These are phyloP conservation scores for Moxostoma hubbsi DNA, from an alignment of 2,797 vertebrate genomes.

Conservation along the genomic window DNA sequence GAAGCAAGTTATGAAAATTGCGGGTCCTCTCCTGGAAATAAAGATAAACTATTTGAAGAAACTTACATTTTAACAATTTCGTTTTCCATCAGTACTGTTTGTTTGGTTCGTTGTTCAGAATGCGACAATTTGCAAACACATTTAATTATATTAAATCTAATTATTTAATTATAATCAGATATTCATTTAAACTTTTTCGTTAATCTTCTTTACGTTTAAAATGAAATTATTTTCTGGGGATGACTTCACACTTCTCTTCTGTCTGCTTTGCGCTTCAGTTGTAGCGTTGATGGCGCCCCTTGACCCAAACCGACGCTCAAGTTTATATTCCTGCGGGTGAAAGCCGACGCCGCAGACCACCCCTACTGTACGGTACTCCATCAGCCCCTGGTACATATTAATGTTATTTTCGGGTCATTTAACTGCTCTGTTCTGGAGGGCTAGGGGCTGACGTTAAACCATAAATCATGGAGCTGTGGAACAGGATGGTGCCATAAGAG, in stretches of 20 bases:
- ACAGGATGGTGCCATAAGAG: constrained; percentile 76
- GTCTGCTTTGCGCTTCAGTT: constrained; percentile 37
- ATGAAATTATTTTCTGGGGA: constrained; percentile 3
- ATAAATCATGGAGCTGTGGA: constrained; percentile 78
- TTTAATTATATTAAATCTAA: too few species aligned
- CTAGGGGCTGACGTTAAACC: constrained; percentile 69
- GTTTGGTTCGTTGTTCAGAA: too few species aligned
- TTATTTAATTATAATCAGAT: constrained; percentile 1
- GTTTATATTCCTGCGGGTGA: constrained; percentile 75
- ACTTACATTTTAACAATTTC: too few species aligned
- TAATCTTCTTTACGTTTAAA: not conserved
- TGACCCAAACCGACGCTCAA: constrained; percentile 76
- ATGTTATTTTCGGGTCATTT: constrained; percentile 82
- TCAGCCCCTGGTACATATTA: constrained; percentile 71
- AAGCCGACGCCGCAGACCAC: constrained; percentile 76
- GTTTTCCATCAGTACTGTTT: too few species aligned
- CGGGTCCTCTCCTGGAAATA: too few species aligned
- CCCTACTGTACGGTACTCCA: constrained; percentile 72
- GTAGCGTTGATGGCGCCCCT: constrained; percentile 70
- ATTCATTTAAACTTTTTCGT: too few species aligned
- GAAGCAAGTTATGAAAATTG: too few species aligned
- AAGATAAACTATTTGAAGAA: too few species aligned
- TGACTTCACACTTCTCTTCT: constrained; percentile 44
- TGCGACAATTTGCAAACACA: too few species aligned
- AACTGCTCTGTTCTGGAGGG: constrained; percentile 71